Evolutionary conservation across 2,797 vertebrate species (phyloP), one percentile per base, ranked within the genome.

Genomic region (Buceros bicornis): DNA sequence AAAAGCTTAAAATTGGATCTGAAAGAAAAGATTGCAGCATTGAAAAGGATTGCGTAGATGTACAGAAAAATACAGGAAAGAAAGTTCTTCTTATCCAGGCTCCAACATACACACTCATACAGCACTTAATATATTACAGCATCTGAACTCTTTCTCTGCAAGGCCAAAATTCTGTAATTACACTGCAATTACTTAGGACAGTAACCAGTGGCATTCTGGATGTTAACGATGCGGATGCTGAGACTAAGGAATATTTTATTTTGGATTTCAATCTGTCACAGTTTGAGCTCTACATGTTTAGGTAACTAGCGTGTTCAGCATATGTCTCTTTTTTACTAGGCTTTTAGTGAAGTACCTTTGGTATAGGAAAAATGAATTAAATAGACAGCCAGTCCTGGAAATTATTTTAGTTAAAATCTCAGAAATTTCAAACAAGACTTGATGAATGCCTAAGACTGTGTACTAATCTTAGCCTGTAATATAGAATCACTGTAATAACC

Each of bases 1-100:
- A 99, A 97, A 13, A 99, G 98, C 95, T 99, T 99, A 97, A 99
- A 99, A 97, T 99, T 99, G 70, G 99, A 99, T 96, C 99, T 99
- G 97, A 70, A 97, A 97, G 66, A 95, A 87, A 82, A 93, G 56
- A 81, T 71, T 54, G 54, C 20, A 81, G 67, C 56, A 61, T 6
- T 87, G 56, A 76, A 85, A 67, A n/a, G 42, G 45, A 43, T 42
- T 77, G 35, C 29, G 45, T 4, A 45, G 43, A 58, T 4, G 22
- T 20, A 56, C 16, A 90, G 29, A 84, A 62, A 73, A 18, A 33
- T 1, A 82, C 0, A 78, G 33, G 3, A 24, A 79, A 65, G 11
- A 21, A 79, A 66, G 28, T 9, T 80, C 48, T 33, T 65, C 62
- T 56, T 42, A 13, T 8, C 21, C 10, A 56, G 35, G 51, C 62